Conservation (phyloP, 2,797 vertebrate genomes). For the Aulostomus chinensis region DNA sequence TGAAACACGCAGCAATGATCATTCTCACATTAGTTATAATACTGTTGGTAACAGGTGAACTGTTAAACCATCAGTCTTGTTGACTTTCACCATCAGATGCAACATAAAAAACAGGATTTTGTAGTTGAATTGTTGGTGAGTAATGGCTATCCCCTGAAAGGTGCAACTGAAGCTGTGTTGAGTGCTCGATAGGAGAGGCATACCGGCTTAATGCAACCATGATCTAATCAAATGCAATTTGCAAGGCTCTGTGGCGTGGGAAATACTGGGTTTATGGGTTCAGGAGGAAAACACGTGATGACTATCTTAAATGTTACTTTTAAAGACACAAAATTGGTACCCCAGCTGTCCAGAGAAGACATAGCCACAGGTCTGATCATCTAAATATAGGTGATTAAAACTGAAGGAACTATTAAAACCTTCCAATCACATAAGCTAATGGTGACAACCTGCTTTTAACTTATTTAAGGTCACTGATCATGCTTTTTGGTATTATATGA, state of each 20-base stretch:
- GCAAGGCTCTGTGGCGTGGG: slow-evolving; percentile 44
- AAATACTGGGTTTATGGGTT: slow-evolving; percentile 36
- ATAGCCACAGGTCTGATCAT: not conserved
- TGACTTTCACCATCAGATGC: not conserved
- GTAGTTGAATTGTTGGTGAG: slow-evolving; percentile 48
- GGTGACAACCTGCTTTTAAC: not conserved
- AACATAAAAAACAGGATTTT: slow-evolving; percentile 11
- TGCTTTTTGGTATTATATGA: not conserved
- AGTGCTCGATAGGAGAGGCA: slow-evolving; percentile 56
- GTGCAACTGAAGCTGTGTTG: slow-evolving; percentile 42
- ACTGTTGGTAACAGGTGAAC: slow-evolving; percentile 18
- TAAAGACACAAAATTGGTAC: too few relatives aligned
- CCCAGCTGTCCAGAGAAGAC: too few relatives aligned
- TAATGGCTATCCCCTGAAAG: slow-evolving; percentile 45
- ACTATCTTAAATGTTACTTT: slow-evolving; percentile 18
- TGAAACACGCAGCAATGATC: slow-evolving; percentile 16
- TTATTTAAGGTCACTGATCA: not conserved
- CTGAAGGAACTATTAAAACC: not conserved
- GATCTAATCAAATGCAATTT: slow-evolving; percentile 69
- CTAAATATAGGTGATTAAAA: not conserved
- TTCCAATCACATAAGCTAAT: too few relatives aligned
- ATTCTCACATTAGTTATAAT: slow-evolving; percentile 15
- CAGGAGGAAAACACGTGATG: slow-evolving; percentile 13
- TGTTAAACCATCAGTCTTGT: slow-evolving; percentile 9
- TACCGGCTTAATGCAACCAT: slow-evolving; percentile 60